Evolutionary conservation across 2,888 invertebrate species (phyloP), one percentile per base, ranked within the genome.

Genomic region (Notocelia uddmanniana): DNA sequence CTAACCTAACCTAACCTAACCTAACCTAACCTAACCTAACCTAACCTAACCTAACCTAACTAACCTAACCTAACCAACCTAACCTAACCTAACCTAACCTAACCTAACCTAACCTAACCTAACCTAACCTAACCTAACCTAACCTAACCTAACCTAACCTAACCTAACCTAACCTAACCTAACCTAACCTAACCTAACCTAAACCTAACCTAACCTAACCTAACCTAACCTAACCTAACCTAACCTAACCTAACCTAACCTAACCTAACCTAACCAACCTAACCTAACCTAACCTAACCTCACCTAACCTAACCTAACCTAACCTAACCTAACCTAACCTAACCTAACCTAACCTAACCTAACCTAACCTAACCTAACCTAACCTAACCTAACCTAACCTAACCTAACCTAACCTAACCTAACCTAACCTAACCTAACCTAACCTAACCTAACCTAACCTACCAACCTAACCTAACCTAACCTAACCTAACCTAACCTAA

Each of bases 1-100:
- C 58, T 58, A 58, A 58, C 58, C 58, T 58, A 58, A 58, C 58
- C 58, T 58, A 58, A 58, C 58, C 58, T 58, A 58, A 58, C 58
- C 58, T 58, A 58, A 58, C 58, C 58, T 58, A 58, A 62, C 62
- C 62, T 62, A 54, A 54, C 60, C 60, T 58, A 58, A 60, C 60
- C 52, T 97, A 96, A 96, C 97, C 97, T 97, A 97, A 97, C 96
- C 96, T 97, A 93, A 95, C 96, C 93, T 96, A 96, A 95, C 96
- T n/a, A n/a, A n/a, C n/a, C 96, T 95, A 60, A 60, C 55, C 52
- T 52, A 52, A 57, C 57, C 57, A n/a, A n/a, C n/a, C n/a, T 57
- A 62, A 62, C 62, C 62, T 62, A 62, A 62, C 62, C 62, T 62
- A 62, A 62, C 62, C 63, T 63, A 62, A 62, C 62, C 62, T 62